Percentiles rank a stretch among this genome's conserved stretches.
Evolutionary conservation across 1,140 invertebrate species (phyloP).

Genomic region (Calosoma granatense): DNA sequence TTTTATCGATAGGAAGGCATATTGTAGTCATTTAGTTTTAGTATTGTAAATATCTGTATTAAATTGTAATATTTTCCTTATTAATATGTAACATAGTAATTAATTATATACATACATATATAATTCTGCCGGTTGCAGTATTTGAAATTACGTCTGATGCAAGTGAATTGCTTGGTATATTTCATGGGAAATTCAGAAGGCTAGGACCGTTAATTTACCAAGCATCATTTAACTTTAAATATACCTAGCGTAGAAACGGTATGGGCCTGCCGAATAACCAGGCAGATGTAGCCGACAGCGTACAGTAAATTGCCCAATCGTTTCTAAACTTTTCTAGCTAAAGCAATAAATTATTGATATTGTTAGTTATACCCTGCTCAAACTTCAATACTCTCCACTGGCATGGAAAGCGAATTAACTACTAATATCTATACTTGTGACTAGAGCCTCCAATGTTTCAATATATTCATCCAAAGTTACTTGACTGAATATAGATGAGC

Average conservation of each 20-base stretch:
- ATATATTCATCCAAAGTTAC: background rate
- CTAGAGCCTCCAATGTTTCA: too few species aligned
- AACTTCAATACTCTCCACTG: too few species aligned
- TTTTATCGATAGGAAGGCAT: too few species aligned
- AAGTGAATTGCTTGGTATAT: background rate
- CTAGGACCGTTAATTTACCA: slow-evolving; percentile 1
- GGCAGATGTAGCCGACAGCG: slow-evolving; percentile 1
- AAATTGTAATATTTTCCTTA: background rate
- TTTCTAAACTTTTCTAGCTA: background rate
- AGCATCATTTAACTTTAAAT: slow-evolving; percentile 8
- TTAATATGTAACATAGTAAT: background rate
- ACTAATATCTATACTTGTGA: too few species aligned
- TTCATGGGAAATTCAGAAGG: background rate
- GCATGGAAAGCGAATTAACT: background rate
- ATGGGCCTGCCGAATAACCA: background rate
- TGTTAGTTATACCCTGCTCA: slow-evolving; percentile 1
- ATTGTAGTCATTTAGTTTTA: too few species aligned
- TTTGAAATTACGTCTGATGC: background rate
- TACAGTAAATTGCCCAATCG: background rate
- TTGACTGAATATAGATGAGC: background rate
- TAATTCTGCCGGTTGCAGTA: too few species aligned
- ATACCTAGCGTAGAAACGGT: background rate
- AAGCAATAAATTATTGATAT: background rate
- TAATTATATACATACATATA: background rate
- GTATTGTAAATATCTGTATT: too few species aligned